A percentile compares a stretch with the other conserved stretches of the same genome.
phyloP scores from a whole-genome alignment of 2,113 vertebrate genomes.

The Gasterosteus aculeatus region DNA sequence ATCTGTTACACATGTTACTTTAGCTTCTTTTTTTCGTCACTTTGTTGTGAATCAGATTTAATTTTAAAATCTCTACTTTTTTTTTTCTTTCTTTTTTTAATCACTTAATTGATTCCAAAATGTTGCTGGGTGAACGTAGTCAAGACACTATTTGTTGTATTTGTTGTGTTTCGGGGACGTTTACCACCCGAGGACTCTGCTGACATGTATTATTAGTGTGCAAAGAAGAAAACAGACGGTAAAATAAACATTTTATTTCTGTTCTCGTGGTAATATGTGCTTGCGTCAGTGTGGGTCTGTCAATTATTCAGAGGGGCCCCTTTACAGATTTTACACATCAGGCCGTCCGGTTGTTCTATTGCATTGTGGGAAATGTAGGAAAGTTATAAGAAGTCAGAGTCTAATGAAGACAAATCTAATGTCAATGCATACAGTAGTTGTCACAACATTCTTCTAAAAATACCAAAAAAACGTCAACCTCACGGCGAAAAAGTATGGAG shows the following conservation, averaged over 20 bases:
- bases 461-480: not conserved
- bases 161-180: constrained; percentile 61
- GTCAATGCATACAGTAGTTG: not conserved
- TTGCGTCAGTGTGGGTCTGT: constrained; percentile 21
- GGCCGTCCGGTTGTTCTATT: not conserved
- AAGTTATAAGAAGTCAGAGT: too few relatives aligned
- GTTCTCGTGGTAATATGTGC: constrained; percentile 56
- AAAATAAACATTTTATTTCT: constrained; percentile 81
- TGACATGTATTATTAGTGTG: constrained; percentile 72
- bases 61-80: constrained; percentile 17
- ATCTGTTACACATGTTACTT: constrained; percentile 65
- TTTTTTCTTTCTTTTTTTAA: constrained; percentile 33
- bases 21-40: constrained; percentile 40
- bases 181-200: constrained; percentile 61
- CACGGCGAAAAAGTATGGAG: not conserved
- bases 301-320: not conserved
- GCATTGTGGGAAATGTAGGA: constrained; percentile 14
- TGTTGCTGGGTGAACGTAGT: constrained; percentile 60
- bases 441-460: not conserved
- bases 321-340: not conserved
- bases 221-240: constrained; percentile 57
- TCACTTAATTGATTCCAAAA: constrained; percentile 68
- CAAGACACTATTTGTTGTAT: constrained; percentile 64
- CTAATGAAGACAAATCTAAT: too few relatives aligned
- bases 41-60: constrained; percentile 51